Percentiles rank a stretch among this genome's conserved stretches.
Conservation (phyloP, 2,797 vertebrate genomes). For the Esox lucius region DNA sequence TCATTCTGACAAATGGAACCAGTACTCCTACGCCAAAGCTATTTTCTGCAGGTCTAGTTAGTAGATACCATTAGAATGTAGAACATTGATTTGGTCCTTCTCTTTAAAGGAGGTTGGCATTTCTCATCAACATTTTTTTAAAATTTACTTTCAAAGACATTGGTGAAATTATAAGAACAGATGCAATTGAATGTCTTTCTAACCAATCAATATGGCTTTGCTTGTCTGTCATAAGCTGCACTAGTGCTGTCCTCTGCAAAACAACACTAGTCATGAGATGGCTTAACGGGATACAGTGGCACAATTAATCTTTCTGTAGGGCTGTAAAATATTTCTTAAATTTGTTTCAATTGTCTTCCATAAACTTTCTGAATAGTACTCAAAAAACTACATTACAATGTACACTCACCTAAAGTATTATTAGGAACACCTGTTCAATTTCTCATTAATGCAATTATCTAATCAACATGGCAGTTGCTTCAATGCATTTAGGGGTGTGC, state of each 20-base stretch:
- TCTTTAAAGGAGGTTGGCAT: conserved; percentile 53
- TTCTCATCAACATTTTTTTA: conserved; percentile 57
- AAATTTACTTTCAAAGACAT: conserved; percentile 60
- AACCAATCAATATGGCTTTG: conserved; percentile 49
- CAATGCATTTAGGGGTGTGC: too few relatives aligned
- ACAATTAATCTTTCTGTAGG: too few relatives aligned
- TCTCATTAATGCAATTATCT: too few relatives aligned
- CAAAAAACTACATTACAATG: too few relatives aligned
- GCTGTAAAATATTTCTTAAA: neutral
- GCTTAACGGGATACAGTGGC: too few relatives aligned
- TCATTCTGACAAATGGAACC: conserved; percentile 31
- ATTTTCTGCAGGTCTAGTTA: conserved; percentile 48
- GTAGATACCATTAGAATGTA: conserved; percentile 43
- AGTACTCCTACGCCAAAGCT: conserved; percentile 10
- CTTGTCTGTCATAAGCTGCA: conserved; percentile 18
- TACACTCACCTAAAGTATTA: too few relatives aligned
- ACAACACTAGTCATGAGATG: conserved; percentile 24
- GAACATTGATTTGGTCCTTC: conserved; percentile 57
- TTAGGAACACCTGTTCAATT: too few relatives aligned
- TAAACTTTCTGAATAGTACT: conserved; percentile 11
- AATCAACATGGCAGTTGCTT: too few relatives aligned
- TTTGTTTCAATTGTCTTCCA: conserved; percentile 18
- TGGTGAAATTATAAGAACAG: conserved; percentile 52
- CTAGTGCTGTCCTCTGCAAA: conserved; percentile 27
- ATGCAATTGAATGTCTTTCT: conserved; percentile 36